A percentile compares a stretch with the other conserved stretches of the same genome.
phyloP scores from a whole-genome alignment of 92 coral and sea anemone species.

The Phenganax subtilis region DNA sequence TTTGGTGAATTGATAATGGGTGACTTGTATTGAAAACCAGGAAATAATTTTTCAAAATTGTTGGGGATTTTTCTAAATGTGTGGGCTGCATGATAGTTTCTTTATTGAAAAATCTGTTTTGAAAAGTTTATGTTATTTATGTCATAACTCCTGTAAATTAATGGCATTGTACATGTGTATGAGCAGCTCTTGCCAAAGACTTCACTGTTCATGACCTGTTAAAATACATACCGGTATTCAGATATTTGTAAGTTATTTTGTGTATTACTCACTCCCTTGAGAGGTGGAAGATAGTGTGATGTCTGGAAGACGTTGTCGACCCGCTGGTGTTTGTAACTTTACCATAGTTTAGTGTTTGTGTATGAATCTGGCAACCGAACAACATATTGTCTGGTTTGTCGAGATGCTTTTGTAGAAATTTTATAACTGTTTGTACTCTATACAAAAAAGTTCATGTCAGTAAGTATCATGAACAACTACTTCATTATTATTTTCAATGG shows the following conservation, averaged over 20 bases:
- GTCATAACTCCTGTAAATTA: background rate
- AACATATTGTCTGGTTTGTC: too few relatives aligned
- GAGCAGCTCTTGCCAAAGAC: constrained; percentile 36
- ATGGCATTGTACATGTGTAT: background rate
- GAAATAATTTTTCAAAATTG: background rate
- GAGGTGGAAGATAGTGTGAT: constrained; percentile 36
- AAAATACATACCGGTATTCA: background rate
- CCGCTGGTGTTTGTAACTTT: background rate
- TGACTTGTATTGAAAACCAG: background rate
- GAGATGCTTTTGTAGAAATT: too few relatives aligned
- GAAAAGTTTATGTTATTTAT: constrained; percentile 27
- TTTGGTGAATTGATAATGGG: background rate
- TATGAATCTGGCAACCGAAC: too few relatives aligned
- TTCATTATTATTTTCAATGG: too few relatives aligned
- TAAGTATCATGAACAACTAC: too few relatives aligned
- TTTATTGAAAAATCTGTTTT: background rate
- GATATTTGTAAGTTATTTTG: background rate
- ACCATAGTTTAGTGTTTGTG: too few relatives aligned
- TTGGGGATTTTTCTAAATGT: background rate
- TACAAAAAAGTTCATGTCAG: too few relatives aligned
- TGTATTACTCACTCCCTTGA: constrained; percentile 36
- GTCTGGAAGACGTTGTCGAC: constrained; percentile 32
- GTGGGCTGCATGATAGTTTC: background rate
- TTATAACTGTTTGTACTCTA: too few relatives aligned
- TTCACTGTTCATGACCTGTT: constrained; percentile 37